Evolutionary conservation across 2,113 vertebrate species (phyloP).

Genomic region (Hyperoodon ampullatus): DNA sequence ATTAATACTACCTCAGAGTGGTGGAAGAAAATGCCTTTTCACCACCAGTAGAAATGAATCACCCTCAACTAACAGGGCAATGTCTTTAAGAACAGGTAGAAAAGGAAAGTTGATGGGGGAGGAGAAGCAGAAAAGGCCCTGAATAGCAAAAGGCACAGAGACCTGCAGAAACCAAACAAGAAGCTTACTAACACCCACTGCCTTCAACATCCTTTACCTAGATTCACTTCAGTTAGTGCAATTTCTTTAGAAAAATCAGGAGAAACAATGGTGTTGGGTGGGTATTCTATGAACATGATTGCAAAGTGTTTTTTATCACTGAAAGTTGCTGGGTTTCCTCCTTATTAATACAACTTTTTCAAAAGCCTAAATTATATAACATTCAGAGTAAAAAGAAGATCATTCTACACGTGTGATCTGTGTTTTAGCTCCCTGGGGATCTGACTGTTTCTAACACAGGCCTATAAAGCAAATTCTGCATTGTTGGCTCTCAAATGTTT

Average conservation of each 20-base stretch:
- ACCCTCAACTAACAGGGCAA: constrained; percentile 12
- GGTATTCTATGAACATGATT: neutral
- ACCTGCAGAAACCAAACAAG: constrained; percentile 5
- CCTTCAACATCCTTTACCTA: neutral
- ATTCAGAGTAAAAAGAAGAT: constrained; percentile 11
- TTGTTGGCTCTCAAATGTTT: constrained; percentile 59
- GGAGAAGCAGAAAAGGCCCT: neutral
- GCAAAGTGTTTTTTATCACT: constrained; percentile 42
- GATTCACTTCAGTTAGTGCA: neutral
- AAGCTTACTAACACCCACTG: neutral
- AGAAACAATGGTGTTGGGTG: neutral
- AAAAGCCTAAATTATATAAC: constrained; percentile 50
- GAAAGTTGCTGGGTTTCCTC: constrained; percentile 28
- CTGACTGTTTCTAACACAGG: constrained; percentile 33
- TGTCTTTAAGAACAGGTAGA: constrained; percentile 51
- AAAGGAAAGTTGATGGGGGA: neutral
- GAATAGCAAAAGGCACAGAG: neutral
- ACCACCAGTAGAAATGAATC: constrained; percentile 57
- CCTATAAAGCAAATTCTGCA: neutral
- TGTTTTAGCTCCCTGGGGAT: constrained; percentile 24
- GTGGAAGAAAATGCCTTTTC: constrained; percentile 53
- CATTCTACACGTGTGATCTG: neutral
- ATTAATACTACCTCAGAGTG: constrained; percentile 50
- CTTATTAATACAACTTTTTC: constrained; percentile 37
- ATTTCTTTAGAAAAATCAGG: neutral